phyloP scores from a whole-genome alignment of 2,888 invertebrate genomes.

The Philaethria dido region DNA sequence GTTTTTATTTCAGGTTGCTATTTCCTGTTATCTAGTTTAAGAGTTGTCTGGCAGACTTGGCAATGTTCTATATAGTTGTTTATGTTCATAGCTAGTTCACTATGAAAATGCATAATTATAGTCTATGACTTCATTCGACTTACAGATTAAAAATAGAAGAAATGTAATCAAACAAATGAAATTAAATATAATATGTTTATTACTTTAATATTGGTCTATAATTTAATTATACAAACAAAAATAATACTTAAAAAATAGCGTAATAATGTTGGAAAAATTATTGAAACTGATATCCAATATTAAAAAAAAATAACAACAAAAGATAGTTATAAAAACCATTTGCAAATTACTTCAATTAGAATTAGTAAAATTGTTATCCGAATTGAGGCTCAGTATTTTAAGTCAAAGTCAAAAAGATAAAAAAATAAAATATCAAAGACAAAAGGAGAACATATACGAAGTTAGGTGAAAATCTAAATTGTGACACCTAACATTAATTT shows the following conservation, averaged over 20 bases:
- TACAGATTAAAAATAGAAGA: not conserved
- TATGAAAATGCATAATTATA: not conserved
- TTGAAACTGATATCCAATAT: too few relatives aligned
- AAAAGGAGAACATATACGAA: conserved; percentile 19
- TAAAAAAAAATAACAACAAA: too few relatives aligned
- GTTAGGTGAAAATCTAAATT: conserved; percentile 13
- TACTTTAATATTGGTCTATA: too few relatives aligned
- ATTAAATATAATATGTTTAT: too few relatives aligned
- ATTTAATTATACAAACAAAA: too few relatives aligned
- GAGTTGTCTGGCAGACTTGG: conserved; percentile 10
- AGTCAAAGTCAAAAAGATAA: not conserved
- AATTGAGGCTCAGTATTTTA: not conserved
- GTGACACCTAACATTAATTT: conserved; percentile 17
- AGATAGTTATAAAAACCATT: too few relatives aligned
- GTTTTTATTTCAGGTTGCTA: conserved; percentile 13
- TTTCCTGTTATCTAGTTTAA: conserved; percentile 17
- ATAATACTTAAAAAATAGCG: too few relatives aligned
- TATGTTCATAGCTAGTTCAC: not conserved
- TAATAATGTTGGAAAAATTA: too few relatives aligned
- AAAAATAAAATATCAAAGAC: conserved; percentile 12
- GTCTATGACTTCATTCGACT: not conserved
- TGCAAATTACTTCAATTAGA: too few relatives aligned
- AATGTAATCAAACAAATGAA: too few relatives aligned
- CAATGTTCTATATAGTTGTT: conserved; percentile 12
- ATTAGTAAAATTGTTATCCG: not conserved